These are phyloP conservation scores for Campylorhamphus procurvoides DNA, from an alignment of 2,113 vertebrate species.

Conservation along the genomic window DNA sequence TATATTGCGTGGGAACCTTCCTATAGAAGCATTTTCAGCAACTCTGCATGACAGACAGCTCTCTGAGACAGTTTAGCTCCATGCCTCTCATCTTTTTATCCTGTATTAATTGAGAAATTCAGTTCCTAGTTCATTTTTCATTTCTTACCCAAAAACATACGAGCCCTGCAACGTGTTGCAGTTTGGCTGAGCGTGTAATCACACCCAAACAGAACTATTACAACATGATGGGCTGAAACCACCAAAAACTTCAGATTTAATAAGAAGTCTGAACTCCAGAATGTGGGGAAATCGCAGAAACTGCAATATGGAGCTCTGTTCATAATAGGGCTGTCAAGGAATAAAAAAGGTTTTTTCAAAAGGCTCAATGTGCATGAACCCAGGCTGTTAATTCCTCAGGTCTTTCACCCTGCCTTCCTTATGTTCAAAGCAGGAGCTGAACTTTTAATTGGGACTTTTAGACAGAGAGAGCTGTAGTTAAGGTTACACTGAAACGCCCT, in stretches of 20 bases:
- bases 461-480: constrained; percentile 47
- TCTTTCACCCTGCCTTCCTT: constrained; percentile 49
- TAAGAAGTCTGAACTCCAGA: background rate
- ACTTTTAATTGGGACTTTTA: constrained; percentile 62
- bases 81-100: background rate
- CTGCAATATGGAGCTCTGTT: constrained; percentile 16
- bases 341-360: constrained; percentile 32
- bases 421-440: constrained; percentile 52
- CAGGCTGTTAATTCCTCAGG: constrained; percentile 31
- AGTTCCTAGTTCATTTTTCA: background rate
- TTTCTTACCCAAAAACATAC: background rate
- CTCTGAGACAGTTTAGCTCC: background rate
- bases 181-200: background rate
- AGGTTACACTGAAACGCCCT: constrained; percentile 22
- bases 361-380: constrained; percentile 46
- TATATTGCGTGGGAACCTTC: constrained; percentile 38
- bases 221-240: background rate
- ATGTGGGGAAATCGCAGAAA: constrained; percentile 34
- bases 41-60: background rate
- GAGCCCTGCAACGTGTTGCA: background rate
- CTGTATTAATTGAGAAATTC: background rate
- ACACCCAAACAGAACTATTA: background rate
- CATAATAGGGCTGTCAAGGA: constrained; percentile 50
- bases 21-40: background rate
- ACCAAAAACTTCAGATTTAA: background rate